Conservation (phyloP, 2,888 invertebrate genomes). For the Copidosoma aretas region DNA sequence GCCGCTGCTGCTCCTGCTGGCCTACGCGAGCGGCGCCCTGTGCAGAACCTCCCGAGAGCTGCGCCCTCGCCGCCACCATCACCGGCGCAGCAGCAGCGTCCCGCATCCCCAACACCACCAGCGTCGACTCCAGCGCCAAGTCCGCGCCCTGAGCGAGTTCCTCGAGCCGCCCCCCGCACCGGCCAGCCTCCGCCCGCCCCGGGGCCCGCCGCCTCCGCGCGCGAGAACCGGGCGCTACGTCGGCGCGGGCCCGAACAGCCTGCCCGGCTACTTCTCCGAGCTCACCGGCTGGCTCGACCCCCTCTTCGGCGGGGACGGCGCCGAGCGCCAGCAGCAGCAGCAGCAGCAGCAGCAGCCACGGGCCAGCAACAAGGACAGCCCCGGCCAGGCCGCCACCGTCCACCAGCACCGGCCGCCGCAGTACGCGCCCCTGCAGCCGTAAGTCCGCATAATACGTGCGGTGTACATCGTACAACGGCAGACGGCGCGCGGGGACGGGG, state of each 20-base stretch:
- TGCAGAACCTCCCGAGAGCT: slow-evolving; percentile 40
- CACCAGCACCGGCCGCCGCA: slow-evolving; percentile 35
- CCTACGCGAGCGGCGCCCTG: slow-evolving; percentile 39
- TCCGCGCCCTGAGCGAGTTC: slow-evolving; percentile 50
- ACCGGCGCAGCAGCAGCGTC: slow-evolving; percentile 24
- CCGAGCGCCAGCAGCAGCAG: slow-evolving; percentile 37
- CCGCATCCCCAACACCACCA: slow-evolving; percentile 22
- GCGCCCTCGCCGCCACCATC: slow-evolving; percentile 11
- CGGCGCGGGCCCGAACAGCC: slow-evolving; percentile 18
- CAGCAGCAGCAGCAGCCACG: no score
- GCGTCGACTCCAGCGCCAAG: slow-evolving; percentile 22
- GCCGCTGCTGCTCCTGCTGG: slow-evolving; percentile 47
- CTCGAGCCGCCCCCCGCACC: slow-evolving; percentile 51
- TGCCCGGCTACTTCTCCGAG: slow-evolving; percentile 64
- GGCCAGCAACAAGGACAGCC: slow-evolving; percentile 14
- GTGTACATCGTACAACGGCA: neutral
- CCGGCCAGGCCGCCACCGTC: slow-evolving; percentile 38
- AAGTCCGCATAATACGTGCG: slow-evolving; percentile 26
- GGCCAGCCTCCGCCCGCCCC: neutral
- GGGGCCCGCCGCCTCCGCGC: neutral
- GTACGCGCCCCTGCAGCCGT: slow-evolving; percentile 41
- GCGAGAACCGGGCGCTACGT: slow-evolving; percentile 44
- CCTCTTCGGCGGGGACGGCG: slow-evolving; percentile 55
- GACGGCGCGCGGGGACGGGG: no score
- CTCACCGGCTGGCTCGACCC: slow-evolving; percentile 71